phyloP scores from a whole-genome alignment of 2,797 vertebrate species.

The Poecilia velifera region DNA sequence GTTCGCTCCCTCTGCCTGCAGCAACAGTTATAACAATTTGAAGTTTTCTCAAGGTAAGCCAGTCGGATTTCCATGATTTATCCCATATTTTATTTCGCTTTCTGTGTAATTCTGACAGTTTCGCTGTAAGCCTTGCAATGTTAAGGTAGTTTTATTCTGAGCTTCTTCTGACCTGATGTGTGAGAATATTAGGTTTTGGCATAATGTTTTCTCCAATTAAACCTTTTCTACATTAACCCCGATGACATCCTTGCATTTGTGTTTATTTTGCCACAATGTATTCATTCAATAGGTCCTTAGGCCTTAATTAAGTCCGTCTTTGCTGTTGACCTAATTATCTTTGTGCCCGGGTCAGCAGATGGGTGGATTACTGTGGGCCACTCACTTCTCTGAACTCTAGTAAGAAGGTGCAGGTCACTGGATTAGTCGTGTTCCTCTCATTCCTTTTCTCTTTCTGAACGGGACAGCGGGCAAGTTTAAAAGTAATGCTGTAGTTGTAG shows the following conservation, averaged over 20 bases:
- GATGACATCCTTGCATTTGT: neutral
- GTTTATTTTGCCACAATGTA: neutral
- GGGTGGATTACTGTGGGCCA: slow-evolving; percentile 75
- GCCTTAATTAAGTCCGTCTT: slow-evolving; percentile 35
- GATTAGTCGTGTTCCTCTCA: slow-evolving; percentile 65
- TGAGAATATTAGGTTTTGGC: neutral
- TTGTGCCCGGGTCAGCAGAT: slow-evolving; percentile 73
- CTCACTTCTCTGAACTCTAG: slow-evolving; percentile 55
- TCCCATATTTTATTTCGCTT: neutral
- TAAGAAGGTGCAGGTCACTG: slow-evolving; percentile 53
- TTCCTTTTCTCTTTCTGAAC: slow-evolving; percentile 34
- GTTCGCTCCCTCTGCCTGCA: neutral
- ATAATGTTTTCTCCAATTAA: neutral
- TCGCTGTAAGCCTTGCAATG: neutral
- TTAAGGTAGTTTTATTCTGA: neutral
- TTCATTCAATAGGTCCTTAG: neutral
- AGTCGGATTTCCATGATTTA: neutral
- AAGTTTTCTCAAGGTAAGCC: neutral
- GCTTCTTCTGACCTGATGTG: neutral
- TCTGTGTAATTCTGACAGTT: neutral
- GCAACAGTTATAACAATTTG: neutral
- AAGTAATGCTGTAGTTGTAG: slow-evolving; percentile 23
- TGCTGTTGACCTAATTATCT: slow-evolving; percentile 56
- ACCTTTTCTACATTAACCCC: neutral
- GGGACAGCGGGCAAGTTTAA: slow-evolving; percentile 33